These are phyloP conservation scores for Acyrthosiphon pisum DNA, from an alignment of 1,140 invertebrate genomes.

Conservation along the genomic window DNA sequence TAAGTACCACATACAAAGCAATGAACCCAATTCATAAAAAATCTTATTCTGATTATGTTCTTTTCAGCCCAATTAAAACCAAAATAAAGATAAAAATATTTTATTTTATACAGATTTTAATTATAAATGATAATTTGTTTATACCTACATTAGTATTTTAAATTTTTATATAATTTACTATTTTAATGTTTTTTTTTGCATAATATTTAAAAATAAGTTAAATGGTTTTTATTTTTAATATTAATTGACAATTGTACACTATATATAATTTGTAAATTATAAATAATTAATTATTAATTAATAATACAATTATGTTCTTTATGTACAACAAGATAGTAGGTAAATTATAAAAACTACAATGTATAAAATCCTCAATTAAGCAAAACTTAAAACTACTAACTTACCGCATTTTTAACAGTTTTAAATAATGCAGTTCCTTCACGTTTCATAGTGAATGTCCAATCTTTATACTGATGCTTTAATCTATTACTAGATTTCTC, in stretches of 20 bases:
- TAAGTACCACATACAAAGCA: neutral
- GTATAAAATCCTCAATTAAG: neutral
- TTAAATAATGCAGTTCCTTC: conserved; percentile 76
- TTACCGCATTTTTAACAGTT: conserved; percentile 78
- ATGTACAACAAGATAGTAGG: neutral
- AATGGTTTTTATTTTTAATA: neutral
- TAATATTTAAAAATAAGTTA: no score
- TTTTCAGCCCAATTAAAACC: no score
- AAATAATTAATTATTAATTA: no score
- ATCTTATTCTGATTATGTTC: no score
- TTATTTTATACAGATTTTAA: no score
- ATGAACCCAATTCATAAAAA: neutral
- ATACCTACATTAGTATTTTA: no score
- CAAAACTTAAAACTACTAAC: conserved; percentile 53
- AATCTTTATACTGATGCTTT: conserved; percentile 81
- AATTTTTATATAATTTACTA: no score
- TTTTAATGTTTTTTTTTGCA: no score
- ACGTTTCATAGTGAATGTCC: conserved; percentile 71
- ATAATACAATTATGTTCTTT: neutral
- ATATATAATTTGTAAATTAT: neutral
- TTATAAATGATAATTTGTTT: no score
- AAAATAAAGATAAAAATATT: no score
- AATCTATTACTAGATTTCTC: conserved; percentile 81
- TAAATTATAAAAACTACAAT: neutral
- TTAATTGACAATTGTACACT: neutral